phyloP scores from a whole-genome alignment of 2,797 vertebrate genomes.

The Pelodytes ibericus region DNA sequence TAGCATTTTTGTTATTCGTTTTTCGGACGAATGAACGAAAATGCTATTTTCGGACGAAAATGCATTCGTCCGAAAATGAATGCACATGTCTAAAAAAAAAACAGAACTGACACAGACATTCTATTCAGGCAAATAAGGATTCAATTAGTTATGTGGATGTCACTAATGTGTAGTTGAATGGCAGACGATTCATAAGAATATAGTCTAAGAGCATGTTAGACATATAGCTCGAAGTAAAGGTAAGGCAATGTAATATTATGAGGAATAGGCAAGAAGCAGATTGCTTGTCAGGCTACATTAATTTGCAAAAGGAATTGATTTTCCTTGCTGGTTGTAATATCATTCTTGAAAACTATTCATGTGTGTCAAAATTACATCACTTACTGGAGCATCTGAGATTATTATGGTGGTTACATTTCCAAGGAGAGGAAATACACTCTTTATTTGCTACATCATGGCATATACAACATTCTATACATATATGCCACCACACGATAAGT shows the following conservation, averaged over 20 bases:
- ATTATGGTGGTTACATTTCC: neutral
- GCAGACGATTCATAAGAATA: neutral
- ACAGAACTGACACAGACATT: neutral
- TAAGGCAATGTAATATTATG: neutral
- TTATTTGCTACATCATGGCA: too few relatives aligned
- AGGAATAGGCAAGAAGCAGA: neutral
- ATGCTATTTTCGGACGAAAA: too few relatives aligned
- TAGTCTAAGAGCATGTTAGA: neutral
- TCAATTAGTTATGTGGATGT: neutral
- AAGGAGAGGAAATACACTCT: neutral
- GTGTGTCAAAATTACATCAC: neutral
- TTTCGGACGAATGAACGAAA: too few relatives aligned
- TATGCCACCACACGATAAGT: too few relatives aligned
- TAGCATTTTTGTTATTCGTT: too few relatives aligned
- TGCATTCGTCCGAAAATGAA: too few relatives aligned
- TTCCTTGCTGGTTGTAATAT: conserved; percentile 1
- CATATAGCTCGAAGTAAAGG: neutral
- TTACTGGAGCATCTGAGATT: neutral
- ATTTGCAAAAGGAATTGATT: conserved; percentile 12
- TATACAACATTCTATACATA: too few relatives aligned
- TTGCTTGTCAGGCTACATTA: neutral
- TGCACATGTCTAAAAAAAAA: too few relatives aligned
- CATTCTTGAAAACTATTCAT: conserved; percentile 10
- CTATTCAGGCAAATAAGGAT: neutral
- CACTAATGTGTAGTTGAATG: neutral